phyloP scores from a whole-genome alignment of 2,797 vertebrate species.

The Megalops cyprinoides region DNA sequence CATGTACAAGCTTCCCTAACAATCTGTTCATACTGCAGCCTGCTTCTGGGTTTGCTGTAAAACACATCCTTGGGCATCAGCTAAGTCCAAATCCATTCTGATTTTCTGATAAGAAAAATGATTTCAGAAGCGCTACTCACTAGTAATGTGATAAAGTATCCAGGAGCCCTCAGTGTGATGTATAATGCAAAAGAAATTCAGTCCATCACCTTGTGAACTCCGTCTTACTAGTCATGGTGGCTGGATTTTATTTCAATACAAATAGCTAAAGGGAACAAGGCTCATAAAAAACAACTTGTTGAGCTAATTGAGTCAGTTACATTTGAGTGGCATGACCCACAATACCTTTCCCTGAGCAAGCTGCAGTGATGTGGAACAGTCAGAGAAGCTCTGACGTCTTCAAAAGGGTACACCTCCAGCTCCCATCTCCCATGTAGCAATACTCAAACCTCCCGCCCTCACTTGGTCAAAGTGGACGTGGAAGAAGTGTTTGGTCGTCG shows the following conservation, averaged over 20 bases:
- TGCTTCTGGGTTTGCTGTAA: slow-evolving; percentile 48
- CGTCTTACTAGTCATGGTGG: not conserved
- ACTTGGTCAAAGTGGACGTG: not conserved
- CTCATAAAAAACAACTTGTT: not conserved
- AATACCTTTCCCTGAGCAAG: not conserved
- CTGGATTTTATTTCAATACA: not conserved
- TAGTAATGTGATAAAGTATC: not conserved
- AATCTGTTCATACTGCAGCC: slow-evolving; percentile 58
- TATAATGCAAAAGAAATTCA: not conserved
- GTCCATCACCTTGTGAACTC: not conserved
- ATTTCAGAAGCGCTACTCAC: not conserved
- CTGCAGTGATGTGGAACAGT: not conserved
- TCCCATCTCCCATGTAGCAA: not conserved
- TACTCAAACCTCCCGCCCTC: not conserved
- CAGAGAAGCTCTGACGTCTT: not conserved
- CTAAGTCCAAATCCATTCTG: slow-evolving; percentile 57
- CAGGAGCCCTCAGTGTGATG: not conserved
- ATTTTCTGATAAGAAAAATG: slow-evolving; percentile 41
- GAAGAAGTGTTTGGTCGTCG: not conserved
- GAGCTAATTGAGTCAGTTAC: not conserved
- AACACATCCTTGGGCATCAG: slow-evolving; percentile 60
- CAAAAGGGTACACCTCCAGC: not conserved
- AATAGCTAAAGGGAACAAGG: not conserved
- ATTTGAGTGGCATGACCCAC: not conserved
- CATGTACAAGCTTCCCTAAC: slow-evolving; percentile 63